Percentiles rank a stretch among this genome's conserved stretches.
phyloP scores from a whole-genome alignment of 2,888 invertebrate genomes.

The Pyrrhia umbra region DNA sequence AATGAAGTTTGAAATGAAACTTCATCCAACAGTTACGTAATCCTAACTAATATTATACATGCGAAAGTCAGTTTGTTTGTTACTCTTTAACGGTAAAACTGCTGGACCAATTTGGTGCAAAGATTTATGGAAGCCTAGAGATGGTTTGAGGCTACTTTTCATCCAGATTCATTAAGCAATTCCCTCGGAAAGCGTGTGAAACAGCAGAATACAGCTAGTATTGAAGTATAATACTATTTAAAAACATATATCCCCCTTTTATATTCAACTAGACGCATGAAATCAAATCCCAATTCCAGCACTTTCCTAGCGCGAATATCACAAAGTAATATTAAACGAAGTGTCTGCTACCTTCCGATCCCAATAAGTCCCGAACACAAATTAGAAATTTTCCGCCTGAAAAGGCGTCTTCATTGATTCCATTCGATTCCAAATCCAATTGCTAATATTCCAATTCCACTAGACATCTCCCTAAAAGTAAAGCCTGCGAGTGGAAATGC shows the following conservation, averaged over 20 bases:
- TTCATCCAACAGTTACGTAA: neutral
- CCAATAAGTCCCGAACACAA: conserved; percentile 69
- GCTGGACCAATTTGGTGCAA: too few species aligned
- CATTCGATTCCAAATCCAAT: conserved; percentile 60
- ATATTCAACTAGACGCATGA: neutral
- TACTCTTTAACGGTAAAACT: too few species aligned
- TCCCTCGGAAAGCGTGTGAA: too few species aligned
- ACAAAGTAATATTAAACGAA: conserved; percentile 50
- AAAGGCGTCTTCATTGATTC: conserved; percentile 69
- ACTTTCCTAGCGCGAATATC: conserved; percentile 34
- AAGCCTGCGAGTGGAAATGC: conserved; percentile 24
- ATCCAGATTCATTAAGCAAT: too few species aligned
- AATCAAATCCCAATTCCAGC: neutral
- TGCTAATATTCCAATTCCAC: conserved; percentile 63
- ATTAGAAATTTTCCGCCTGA: conserved; percentile 77
- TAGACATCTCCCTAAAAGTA: conserved; percentile 20
- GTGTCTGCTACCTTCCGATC: conserved; percentile 38
- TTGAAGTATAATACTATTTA: neutral
- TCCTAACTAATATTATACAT: too few species aligned
- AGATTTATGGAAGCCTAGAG: too few species aligned
- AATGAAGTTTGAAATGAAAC: too few species aligned
- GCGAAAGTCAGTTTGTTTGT: too few species aligned
- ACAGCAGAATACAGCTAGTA: too few species aligned
- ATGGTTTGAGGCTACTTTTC: too few species aligned
- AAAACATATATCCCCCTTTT: neutral